These are phyloP conservation scores for Tor tambroides DNA, from an alignment of 2,113 vertebrate species.

Conservation along the genomic window DNA sequence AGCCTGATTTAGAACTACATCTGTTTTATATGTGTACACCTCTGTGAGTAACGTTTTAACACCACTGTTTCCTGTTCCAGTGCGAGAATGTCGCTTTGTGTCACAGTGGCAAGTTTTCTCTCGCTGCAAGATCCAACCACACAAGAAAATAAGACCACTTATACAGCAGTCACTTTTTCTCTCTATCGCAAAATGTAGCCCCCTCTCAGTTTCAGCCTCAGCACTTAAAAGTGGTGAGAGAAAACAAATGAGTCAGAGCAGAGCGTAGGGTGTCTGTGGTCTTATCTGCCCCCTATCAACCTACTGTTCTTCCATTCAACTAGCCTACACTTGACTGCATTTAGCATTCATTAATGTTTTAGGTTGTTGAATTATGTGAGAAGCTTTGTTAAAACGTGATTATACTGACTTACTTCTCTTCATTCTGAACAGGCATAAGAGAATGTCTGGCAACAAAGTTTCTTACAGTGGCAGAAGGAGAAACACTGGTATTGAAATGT, in stretches of 20 bases:
- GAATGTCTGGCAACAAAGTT: conserved; percentile 55
- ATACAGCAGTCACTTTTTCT: conserved; percentile 25
- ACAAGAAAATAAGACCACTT: conserved; percentile 53
- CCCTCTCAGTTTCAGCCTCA: conserved; percentile 50
- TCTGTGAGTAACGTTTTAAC: conserved; percentile 56
- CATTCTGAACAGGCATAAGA: conserved; percentile 56
- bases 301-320: conserved; percentile 53
- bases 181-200: neutral
- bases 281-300: conserved; percentile 32
- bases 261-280: conserved; percentile 29
- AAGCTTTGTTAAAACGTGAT: neutral
- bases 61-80: conserved; percentile 59
- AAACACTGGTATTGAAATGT: conserved; percentile 68
- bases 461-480: conserved; percentile 64
- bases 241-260: conserved; percentile 52
- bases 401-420: neutral
- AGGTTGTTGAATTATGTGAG: neutral
- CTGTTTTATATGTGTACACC: conserved; percentile 60
- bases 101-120: conserved; percentile 38
- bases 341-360: neutral
- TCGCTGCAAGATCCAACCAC: conserved; percentile 45
- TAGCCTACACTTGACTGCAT: conserved; percentile 8
- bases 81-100: conserved; percentile 16
- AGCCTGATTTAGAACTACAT: neutral
- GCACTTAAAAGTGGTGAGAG: neutral